These are phyloP conservation scores for Isurus oxyrinchus DNA, from an alignment of 2,113 vertebrate species.

Conservation along the genomic window DNA sequence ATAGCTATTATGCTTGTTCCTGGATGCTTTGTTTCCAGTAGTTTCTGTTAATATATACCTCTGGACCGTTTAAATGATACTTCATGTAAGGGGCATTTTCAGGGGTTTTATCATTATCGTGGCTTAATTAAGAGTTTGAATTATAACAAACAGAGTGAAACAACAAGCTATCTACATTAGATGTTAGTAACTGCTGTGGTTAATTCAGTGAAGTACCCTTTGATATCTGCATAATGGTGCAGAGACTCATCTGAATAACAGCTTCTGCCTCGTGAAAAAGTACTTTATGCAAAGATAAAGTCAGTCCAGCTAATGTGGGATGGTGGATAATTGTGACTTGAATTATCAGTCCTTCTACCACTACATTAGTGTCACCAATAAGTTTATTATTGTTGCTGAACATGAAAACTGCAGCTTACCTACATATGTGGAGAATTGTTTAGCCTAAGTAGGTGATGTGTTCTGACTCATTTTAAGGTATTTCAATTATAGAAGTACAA, in stretches of 20 bases:
- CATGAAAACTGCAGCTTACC: neutral
- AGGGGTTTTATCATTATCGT: neutral
- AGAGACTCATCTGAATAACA: neutral
- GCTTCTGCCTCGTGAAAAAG: neutral
- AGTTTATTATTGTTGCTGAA: neutral
- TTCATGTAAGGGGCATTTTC: neutral
- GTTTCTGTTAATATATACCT: too few species aligned
- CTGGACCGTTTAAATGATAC: too few species aligned
- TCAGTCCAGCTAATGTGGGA: neutral
- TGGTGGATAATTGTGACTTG: neutral
- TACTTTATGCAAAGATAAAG: neutral
- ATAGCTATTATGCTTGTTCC: too few species aligned
- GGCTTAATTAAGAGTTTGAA: slow-evolving; percentile 2
- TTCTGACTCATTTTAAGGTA: neutral
- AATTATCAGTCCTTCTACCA: neutral
- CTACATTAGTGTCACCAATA: neutral
- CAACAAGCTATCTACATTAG: neutral
- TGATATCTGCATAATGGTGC: neutral
- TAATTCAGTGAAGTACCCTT: neutral
- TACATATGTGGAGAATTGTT: neutral
- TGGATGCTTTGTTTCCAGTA: too few species aligned
- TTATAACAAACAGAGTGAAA: neutral
- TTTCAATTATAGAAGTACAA: neutral
- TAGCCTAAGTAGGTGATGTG: neutral
- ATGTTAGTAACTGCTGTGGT: neutral